Base-by-base conservation (phyloP, 1,140 invertebrate species). In the Eupeodes corollae region DNA sequence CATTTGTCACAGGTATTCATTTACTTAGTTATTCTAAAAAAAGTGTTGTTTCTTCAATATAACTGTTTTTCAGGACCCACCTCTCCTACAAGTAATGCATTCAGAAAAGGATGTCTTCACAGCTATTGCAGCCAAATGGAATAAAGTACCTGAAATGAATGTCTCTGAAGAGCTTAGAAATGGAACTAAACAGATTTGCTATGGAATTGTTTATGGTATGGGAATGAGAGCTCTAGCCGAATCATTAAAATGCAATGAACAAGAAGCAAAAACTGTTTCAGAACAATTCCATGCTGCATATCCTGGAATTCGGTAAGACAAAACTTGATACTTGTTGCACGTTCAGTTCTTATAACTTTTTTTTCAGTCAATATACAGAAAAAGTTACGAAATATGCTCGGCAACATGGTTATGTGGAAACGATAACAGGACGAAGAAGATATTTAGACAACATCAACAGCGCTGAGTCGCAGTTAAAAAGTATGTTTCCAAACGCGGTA, bases 201-300 rank as follows among this genome's bases (percentile, higher is more conserved):
- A 98, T 72, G 95, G 91, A 9, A 91, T 99, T 54, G 85, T 99
- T 42, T 98, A 98, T 69, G 95, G 95, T n/a, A 98, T 98, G 80
- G 91, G 94, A 11, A 73, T 79, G 12, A 88, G 83, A 59, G 77
- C 86, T 1, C 72, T 99, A n/a, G 78, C 83, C 0, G 84, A 92
- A 49, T 79, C 83, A 46, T 69, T 98, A 15, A 79, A 80, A 46
- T 77, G 94, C n/a, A 74, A 76, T 5, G 85, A 90, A 67, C 69
- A 80, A 41, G 86, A 94, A 58, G 93, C 94, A 0, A 72, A 73
- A 3, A 69, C 78, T 32, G 86, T 96, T 67, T 82, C 88, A 54
- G 79, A 85, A 47, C 76, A 78, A 5, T 99, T 99, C 65, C 86
- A 90, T 70, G 71, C 70, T 18, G 79, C 80, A 5, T 97, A 91